Conservation (phyloP, 2,797 vertebrate species). For the Myotis pilosus region DNA sequence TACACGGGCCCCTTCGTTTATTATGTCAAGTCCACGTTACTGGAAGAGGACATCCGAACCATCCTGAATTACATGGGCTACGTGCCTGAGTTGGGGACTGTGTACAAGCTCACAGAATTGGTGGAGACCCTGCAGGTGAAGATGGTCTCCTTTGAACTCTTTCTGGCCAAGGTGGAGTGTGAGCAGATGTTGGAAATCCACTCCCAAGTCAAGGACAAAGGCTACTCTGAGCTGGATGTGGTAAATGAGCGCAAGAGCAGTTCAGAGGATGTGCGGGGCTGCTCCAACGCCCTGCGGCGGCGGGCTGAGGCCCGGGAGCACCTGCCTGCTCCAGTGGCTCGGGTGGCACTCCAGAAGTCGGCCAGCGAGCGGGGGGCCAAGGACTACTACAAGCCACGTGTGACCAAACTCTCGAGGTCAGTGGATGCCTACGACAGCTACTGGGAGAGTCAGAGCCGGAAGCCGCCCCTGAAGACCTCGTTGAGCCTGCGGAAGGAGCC, state of each 20-base stretch:
- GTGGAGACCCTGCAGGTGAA: constrained; percentile 86
- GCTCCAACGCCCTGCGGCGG: constrained; percentile 91
- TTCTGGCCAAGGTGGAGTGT: constrained; percentile 95
- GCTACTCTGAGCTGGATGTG: constrained; percentile 91
- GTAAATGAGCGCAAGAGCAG: constrained; percentile 90
- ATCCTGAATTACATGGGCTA: constrained; percentile 96
- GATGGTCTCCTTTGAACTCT: constrained; percentile 94
- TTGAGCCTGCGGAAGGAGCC: constrained; percentile 95
- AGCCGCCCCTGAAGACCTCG: constrained; percentile 92
- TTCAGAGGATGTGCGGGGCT: constrained; percentile 91
- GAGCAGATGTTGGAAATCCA: constrained; percentile 95
- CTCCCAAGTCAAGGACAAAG: constrained; percentile 92
- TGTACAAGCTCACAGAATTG: constrained; percentile 84
- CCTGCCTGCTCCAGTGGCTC: constrained; percentile 90
- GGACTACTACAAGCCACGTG: constrained; percentile 90
- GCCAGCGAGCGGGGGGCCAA: constrained; percentile 92
- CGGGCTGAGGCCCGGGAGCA: constrained; percentile 90
- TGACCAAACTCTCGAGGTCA: constrained; percentile 94
- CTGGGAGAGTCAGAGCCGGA: constrained; percentile 93
- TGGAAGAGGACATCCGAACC: constrained; percentile 91
- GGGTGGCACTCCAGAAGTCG: constrained; percentile 87
- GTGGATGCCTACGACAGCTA: constrained; percentile 95
- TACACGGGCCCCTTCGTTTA: constrained; percentile 99
- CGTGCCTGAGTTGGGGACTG: constrained; percentile 88
- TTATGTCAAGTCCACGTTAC: constrained; percentile 93